Base-by-base conservation (phyloP, 2,113 vertebrate species). In the Ceuthmochares aereus region DNA sequence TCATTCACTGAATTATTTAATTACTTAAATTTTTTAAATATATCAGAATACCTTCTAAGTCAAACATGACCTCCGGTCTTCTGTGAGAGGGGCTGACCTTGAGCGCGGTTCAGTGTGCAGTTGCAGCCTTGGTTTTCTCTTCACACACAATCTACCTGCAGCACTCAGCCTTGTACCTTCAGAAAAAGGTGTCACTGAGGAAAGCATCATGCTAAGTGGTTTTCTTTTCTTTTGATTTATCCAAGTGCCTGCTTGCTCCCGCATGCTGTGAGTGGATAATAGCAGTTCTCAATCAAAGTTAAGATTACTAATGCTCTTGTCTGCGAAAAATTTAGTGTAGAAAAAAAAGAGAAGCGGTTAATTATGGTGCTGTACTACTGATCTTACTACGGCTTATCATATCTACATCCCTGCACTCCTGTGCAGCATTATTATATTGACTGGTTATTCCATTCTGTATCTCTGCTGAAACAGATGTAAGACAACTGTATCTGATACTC, bases 271-370 rank as follows among this genome's bases (percentile, higher is more conserved):
- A 97, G 95, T 93, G 64, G 85, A 95, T 94, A 96, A 96, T 94
- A 93, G 87, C 92, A 90, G 90, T 80, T 79, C 93, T 96, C 95
- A 95, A 94, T 96, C 96, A 96, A 95, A 91, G 84, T 30, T 83
- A 95, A 93, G 96, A 96, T 94, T 90, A 86, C 75, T 77, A 91
- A 83, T 2, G 11, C 84, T 95, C 63, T 93, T 67, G 95, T 94
- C 91, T 90, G 92, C 63, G 75, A 64, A 96, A 96, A 96, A 93
- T 88, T 47, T 93, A 94, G 55, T 72, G 64, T 8, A 20, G 67
- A 3, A 34, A 59, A 83, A 69, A 75, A 40, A 62, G 52, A 56
- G 45, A 26, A 76, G 64, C 70, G 36, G 55, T 89, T 93, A 94
- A 88, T 47, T 37, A 90, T 82, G 67, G n/a, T 82, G 66, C 87